Evolutionary conservation across 2,113 vertebrate species (phyloP), one percentile per base, ranked within the genome.

Genomic region (Piaya cayana): DNA sequence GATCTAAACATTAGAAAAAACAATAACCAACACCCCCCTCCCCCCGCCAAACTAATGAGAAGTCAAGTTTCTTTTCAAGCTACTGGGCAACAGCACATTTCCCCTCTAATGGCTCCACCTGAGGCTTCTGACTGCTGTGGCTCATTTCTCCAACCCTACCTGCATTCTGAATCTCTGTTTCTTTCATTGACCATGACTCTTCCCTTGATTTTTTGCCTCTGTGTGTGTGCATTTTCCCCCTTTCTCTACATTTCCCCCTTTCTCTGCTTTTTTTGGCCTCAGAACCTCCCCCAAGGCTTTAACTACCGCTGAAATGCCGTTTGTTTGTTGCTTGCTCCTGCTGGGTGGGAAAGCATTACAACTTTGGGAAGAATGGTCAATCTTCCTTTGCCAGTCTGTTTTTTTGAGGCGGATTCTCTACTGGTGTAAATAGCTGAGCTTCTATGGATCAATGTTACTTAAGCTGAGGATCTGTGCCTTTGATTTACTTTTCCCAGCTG

Each of bases 401-500:
- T 89, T n/a, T 95, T 50, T 63, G 34, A 88, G 60, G 56, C 12
- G 78, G n/a, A 93, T 69, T 93, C 30, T 32, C 56, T 49, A 75
- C 47, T 86, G 72, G 36, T 82, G 76, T 88, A 92, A 93, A 82
- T 34, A 92, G 49, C n/a, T 68, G 72, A 94, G 79, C 36, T 94
- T 88, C 82, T 78, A 12, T 81, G 68, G 93, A 82, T 80, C 85
- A 20, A 16, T 23, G 15, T 49, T 88, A 78, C 60, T 83, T 91
- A 82, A 85, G 27, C 25, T 94, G 69, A 93, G 86, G 80, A 93
- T 95, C 76, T 58, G 43, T 63, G 13, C 76, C 80, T 90, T 93
- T 92, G 90, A 90, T 94, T 96, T 96, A 86, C 86, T 95, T 95
- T 95, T 90, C 92, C 71, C 93, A 94, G 85, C 90, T 97, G 93